Conservation (phyloP, 2,888 invertebrate species). For the Onthophagus sagittarius region DNA sequence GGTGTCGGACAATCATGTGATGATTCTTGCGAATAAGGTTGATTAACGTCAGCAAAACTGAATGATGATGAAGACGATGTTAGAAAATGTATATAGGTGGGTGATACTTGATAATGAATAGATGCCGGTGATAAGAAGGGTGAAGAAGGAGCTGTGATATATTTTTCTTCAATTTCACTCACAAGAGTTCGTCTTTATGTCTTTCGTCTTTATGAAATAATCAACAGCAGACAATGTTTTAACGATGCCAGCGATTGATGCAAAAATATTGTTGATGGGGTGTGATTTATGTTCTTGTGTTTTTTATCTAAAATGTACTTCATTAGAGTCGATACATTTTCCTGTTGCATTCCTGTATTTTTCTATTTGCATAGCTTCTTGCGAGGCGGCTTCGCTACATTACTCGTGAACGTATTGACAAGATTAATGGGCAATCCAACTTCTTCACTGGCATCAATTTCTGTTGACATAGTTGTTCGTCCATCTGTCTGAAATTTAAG, state of each 20-base stretch:
- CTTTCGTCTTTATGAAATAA: not conserved
- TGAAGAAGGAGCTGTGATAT: not conserved
- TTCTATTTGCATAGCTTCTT: not conserved
- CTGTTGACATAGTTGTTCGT: constrained; percentile 20
- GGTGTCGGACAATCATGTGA: too few species aligned
- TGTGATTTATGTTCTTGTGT: not conserved
- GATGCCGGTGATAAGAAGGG: constrained; percentile 3
- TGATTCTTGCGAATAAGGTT: too few species aligned
- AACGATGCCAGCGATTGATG: too few species aligned
- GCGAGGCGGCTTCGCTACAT: constrained; percentile 3
- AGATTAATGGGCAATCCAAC: constrained; percentile 19
- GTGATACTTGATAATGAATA: constrained; percentile 5
- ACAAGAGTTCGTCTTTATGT: not conserved
- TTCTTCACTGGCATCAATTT: constrained; percentile 20
- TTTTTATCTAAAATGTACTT: constrained; percentile 6
- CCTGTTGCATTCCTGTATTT: constrained; percentile 2
- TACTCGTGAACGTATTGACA: constrained; percentile 19
- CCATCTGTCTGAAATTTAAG: too few species aligned
- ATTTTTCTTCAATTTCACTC: constrained; percentile 3
- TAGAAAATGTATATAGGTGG: too few species aligned
- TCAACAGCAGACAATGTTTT: too few species aligned
- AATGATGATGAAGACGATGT: too few species aligned
- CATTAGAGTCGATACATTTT: constrained; percentile 5
- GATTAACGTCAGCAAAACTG: too few species aligned
- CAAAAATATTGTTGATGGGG: constrained; percentile 1